Evolutionary conservation across 2,888 invertebrate genomes (phyloP).

Genomic region (Drosophila antonietae): DNA sequence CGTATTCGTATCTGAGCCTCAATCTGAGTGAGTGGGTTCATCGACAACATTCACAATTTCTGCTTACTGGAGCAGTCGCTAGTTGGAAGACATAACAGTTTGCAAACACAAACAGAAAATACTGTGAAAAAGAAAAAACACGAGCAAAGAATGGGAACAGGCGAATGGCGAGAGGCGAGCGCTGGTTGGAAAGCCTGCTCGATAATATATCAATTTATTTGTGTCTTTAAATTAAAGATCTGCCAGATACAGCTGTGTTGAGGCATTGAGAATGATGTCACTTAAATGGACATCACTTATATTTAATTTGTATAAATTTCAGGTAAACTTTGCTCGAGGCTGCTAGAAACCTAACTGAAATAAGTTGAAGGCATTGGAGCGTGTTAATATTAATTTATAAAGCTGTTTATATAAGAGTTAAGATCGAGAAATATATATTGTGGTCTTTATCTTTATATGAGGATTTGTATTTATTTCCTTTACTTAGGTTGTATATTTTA

Average conservation of each 20-base stretch:
- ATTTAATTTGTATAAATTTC: neutral
- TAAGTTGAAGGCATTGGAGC: neutral
- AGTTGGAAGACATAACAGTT: conserved; percentile 42
- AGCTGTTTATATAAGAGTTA: too few relatives aligned
- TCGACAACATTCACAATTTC: conserved; percentile 25
- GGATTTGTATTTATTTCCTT: too few relatives aligned
- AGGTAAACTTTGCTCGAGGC: neutral
- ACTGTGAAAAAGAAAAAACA: neutral
- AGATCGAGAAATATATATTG: too few relatives aligned
- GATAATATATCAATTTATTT: conserved; percentile 7
- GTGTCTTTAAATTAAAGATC: neutral
- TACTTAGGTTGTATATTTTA: too few relatives aligned
- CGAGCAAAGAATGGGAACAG: conserved; percentile 11
- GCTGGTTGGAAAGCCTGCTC: conserved; percentile 25
- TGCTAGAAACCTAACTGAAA: neutral
- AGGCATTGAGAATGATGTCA: neutral
- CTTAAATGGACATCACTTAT: neutral
- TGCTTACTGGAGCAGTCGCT: conserved; percentile 48
- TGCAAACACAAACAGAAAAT: conserved; percentile 60
- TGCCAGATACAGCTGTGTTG: neutral
- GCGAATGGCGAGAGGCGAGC: neutral
- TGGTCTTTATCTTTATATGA: too few relatives aligned
- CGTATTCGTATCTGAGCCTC: conserved; percentile 41
- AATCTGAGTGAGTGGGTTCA: conserved; percentile 40
- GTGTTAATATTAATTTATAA: neutral